Evolutionary conservation across 2,888 invertebrate species (phyloP).

Genomic region (Homarus gammarus): DNA sequence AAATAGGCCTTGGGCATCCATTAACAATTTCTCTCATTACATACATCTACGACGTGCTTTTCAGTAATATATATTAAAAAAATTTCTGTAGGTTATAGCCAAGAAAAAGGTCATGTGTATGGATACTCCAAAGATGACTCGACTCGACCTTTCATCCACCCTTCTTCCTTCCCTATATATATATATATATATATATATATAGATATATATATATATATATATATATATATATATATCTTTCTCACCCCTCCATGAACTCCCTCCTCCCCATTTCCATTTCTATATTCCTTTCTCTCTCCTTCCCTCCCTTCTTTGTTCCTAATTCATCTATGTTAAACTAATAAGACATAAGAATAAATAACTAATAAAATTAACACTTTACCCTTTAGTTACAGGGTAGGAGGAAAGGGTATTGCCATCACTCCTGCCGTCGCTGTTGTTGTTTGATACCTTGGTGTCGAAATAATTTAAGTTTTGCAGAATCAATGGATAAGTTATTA

Average conservation of each 20-base stretch:
- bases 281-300: too few species aligned
- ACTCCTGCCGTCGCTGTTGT: too few species aligned
- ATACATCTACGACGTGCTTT: background rate
- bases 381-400: too few species aligned
- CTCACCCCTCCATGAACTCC: background rate
- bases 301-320: too few species aligned
- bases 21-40: background rate
- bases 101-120: too few species aligned
- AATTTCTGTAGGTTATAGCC: background rate
- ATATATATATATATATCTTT: constrained; percentile 18
- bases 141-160: background rate
- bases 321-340: background rate
- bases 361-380: too few species aligned
- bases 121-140: too few species aligned
- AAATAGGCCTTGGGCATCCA: background rate
- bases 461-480: too few species aligned
- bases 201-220: constrained; percentile 33
- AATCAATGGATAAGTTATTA: too few species aligned
- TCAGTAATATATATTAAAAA: background rate
- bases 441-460: too few species aligned
- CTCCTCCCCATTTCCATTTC: background rate
- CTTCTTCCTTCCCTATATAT: background rate
- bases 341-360: constrained; percentile 17
- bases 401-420: too few species aligned
- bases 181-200: constrained; percentile 21